Base-by-base conservation (phyloP, 2,888 invertebrate genomes). In the Heteromurus nitidus region DNA sequence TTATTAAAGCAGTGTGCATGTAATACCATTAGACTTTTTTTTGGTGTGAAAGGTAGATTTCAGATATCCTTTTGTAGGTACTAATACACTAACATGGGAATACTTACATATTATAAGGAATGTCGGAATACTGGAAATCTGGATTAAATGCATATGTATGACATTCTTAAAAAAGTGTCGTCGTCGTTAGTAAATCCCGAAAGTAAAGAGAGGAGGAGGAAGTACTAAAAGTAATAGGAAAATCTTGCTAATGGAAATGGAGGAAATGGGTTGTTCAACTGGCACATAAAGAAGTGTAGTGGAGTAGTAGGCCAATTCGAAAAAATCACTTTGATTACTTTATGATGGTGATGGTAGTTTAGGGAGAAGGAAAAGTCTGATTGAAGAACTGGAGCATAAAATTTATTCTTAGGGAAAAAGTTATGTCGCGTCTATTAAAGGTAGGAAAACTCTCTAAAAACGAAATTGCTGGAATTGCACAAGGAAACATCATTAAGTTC, bases 321-420 rank as follows among this genome's bases (percentile, higher is more conserved):
- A 60, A 64, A 70, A 72, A 72, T 72, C 60, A 72, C 60, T 60
- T 72, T 60, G 72, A 72, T 72, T 72, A 60, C 72, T 72, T 72
- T 72, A 72, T 72, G 72, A 72, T 72, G 58, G 58, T 58, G 58
- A 58, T 64, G 73, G 36, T 73, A 73, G 47, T 73, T 62, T 3
- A 26, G 50, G 50, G 50, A 55, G 55, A 60, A 60, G 60, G 64
- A 24, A 72, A 60, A 47, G 42, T 62, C 50, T 64, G 62, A 62
- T 73, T 73, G 73, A 64, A 73, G 73, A 73, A 73, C 31, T 64
- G 64, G 73, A 73, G 64, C 73, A 73, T 62, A 73, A 62, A 73
- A 73, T 62, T 73, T 73, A 50, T 62, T 31, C 62, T 5, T 2
- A 11, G 42, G 18, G 16, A 68, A 62, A 62, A 72, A 72, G 47